These are phyloP conservation scores for Pyrgilauda ruficollis DNA, from an alignment of 2,113 vertebrate genomes.

Conservation along the genomic window DNA sequence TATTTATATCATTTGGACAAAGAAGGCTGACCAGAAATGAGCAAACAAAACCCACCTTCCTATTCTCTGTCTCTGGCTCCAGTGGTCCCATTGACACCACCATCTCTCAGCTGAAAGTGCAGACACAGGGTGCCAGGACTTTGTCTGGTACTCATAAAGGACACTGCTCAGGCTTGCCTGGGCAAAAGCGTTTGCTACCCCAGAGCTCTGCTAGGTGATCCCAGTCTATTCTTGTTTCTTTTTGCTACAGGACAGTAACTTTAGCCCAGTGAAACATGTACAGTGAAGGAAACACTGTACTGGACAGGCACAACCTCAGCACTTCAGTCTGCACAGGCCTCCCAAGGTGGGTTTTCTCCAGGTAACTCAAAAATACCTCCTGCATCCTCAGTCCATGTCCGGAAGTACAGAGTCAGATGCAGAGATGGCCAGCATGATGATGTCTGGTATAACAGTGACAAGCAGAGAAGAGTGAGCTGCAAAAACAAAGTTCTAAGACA, in stretches of 20 bases:
- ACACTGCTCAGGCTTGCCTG: neutral
- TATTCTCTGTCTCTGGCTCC: neutral
- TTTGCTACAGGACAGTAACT: neutral
- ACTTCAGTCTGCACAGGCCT: neutral
- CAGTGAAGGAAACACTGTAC: neutral
- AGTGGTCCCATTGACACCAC: neutral
- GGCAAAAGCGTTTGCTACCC: neutral
- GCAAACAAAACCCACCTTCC: neutral
- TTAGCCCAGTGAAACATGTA: neutral
- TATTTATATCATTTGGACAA: neutral
- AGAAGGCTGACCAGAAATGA: neutral
- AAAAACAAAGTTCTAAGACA: neutral
- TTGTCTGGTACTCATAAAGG: neutral
- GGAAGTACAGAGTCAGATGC: neutral
- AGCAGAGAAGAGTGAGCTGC: neutral
- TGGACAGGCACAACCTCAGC: neutral
- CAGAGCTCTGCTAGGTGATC: neutral
- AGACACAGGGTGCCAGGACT: neutral
- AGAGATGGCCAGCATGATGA: neutral
- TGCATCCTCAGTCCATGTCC: neutral
- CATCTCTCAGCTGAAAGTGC: neutral
- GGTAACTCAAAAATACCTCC: neutral
- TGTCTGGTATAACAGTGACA: neutral
- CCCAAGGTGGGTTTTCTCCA: neutral
- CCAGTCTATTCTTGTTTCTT: neutral